phyloP scores from a whole-genome alignment of 92 coral and sea anemone genomes.

The Nematostella vectensis region DNA sequence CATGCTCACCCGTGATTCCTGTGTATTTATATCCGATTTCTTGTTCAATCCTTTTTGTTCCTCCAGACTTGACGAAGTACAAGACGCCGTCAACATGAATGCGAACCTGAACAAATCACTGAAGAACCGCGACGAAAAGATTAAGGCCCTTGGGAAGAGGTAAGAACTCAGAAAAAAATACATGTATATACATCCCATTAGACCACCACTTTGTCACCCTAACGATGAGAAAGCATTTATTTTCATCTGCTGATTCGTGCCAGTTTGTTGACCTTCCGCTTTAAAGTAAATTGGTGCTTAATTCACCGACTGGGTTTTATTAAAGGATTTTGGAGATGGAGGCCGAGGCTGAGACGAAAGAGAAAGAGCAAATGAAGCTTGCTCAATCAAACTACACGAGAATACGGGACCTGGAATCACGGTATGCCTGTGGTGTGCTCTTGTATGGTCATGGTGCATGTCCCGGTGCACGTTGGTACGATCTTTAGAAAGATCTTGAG shows the following conservation, averaged over 20 bases:
- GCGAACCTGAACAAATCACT: conserved; percentile 57
- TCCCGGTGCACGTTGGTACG: no score
- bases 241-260: no score
- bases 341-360: conserved; percentile 38
- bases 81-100: conserved; percentile 69
- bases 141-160: conserved; percentile 67
- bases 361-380: conserved; percentile 37
- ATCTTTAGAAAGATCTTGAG: no score
- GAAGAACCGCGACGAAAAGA: conserved; percentile 72
- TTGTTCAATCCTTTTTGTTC: no score
- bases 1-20: no score
- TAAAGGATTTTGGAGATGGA: conserved; percentile 56
- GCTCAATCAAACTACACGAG: conserved; percentile 35
- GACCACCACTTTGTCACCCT: no score
- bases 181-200: no score
- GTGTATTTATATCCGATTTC: no score
- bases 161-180: conserved; percentile 6
- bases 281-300: no score
- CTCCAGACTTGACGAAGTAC: conserved; percentile 89
- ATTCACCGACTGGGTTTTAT: background rate
- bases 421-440: conserved; percentile 16
- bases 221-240: no score
- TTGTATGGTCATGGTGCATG: background rate
- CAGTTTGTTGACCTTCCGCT: no score
- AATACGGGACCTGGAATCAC: conserved; percentile 52